Percentiles rank a stretch among this genome's conserved stretches.
These are phyloP conservation scores for Hydractinia symbiolongicarpus DNA, from an alignment of 30 jellyfish, hydroid and myxozoan species.

Conservation along the genomic window DNA sequence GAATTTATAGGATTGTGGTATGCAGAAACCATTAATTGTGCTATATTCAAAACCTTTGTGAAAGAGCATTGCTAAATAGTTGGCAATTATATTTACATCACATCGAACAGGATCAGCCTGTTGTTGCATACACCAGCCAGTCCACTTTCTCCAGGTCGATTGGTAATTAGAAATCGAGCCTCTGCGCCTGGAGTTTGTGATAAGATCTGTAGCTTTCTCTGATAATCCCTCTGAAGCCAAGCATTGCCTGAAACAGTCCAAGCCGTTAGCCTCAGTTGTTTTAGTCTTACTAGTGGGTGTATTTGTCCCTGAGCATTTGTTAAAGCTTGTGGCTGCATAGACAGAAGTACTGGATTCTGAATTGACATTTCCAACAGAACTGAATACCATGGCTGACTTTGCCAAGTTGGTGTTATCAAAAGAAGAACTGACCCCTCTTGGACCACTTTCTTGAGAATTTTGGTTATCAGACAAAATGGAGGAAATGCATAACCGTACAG, in stretches of 20 bases:
- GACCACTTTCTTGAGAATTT: background rate
- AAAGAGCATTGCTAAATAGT: slow-evolving; percentile 20
- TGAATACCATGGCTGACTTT: slow-evolving; percentile 13
- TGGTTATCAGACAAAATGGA: slow-evolving; percentile 22
- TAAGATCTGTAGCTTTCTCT: slow-evolving; percentile 26
- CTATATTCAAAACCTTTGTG: slow-evolving; percentile 28
- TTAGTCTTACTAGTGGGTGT: slow-evolving; percentile 10
- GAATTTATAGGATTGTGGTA: slow-evolving; percentile 28
- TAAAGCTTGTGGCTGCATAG: background rate
- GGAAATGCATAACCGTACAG: slow-evolving; percentile 13
- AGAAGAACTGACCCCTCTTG: background rate
- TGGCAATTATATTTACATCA: slow-evolving; percentile 16
- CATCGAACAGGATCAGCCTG: slow-evolving; percentile 44
- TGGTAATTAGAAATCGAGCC: slow-evolving; percentile 32
- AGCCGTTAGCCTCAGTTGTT: slow-evolving; percentile 10
- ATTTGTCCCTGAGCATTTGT: slow-evolving; percentile 7
- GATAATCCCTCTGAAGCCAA: background rate
- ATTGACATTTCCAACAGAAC: slow-evolving; percentile 5
- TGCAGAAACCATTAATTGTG: slow-evolving; percentile 39
- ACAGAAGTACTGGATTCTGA: slow-evolving; percentile 9
- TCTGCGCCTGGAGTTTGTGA: slow-evolving; percentile 25
- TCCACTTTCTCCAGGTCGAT: slow-evolving; percentile 44
- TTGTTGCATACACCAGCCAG: slow-evolving; percentile 35
- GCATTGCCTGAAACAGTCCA: slow-evolving; percentile 32
- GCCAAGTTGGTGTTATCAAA: slow-evolving; percentile 25